Evolutionary conservation across 2,797 vertebrate species (phyloP).

Genomic region (Cirrhinus molitorella): DNA sequence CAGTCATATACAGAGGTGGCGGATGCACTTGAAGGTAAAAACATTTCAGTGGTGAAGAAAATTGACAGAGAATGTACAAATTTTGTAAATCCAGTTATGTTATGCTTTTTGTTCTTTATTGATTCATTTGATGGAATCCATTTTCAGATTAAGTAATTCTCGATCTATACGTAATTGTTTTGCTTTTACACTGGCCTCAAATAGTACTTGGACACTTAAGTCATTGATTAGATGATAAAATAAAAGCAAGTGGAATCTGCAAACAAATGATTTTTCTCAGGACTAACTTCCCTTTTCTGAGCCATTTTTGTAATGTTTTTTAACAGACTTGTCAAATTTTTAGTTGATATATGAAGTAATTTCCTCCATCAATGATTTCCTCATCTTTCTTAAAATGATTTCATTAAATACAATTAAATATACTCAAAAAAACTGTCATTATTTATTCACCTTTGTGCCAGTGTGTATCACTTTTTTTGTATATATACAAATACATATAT

Average conservation of each 20-base stretch:
- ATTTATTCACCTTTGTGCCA: background rate
- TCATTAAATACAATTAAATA: background rate
- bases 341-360: background rate
- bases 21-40: slow-evolving; percentile 83
- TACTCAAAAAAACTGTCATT: background rate
- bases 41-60: background rate
- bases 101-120: background rate
- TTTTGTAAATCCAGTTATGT: background rate
- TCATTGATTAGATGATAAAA: background rate
- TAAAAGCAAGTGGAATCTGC: background rate
- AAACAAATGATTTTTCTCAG: background rate
- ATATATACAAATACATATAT: too few species aligned
- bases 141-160: background rate
- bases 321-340: background rate
- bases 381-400: background rate
- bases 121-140: slow-evolving; percentile 2
- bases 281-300: background rate
- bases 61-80: background rate
- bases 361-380: background rate
- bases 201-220: background rate
- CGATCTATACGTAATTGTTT: background rate
- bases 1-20: slow-evolving; percentile 85
- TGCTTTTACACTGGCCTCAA: background rate
- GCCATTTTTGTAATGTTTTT: background rate
- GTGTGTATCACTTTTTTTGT: too few species aligned